Evolutionary conservation across 2,797 vertebrate species (phyloP), one percentile per base, ranked within the genome.

Genomic region (Acomys russatus): DNA sequence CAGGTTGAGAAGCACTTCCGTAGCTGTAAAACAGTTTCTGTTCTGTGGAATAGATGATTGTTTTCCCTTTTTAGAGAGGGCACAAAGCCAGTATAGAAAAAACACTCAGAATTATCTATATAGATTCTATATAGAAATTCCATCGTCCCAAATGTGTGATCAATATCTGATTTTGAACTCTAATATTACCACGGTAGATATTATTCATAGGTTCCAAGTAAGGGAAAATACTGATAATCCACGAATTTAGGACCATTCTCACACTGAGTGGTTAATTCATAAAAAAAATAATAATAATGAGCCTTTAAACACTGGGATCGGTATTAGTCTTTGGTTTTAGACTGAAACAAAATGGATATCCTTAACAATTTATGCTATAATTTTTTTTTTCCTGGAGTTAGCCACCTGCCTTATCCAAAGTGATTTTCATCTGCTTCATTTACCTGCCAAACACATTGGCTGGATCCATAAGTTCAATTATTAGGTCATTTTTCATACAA

Each of bases 301-400:
- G 74, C 38, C 9, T 9, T 76, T 33, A 96, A 87, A 11, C 8
- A 51, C 17, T 91, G 44, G n/a, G 35, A 90, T 71, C 68, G 22
- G 5, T 70, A 28, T 88, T 49, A 0, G 20, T 79, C 92, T 92
- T 94, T 74, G 38, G 12, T 11, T 90, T 51, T 38, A 33, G 25
- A 95, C 74, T 38, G 94, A 95, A 95, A 80, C 15, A 51, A 92
- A 92, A 5, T 49, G 6, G 38, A 78, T 20, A 71, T 66, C 88
- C 63, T 88, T 30, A 74, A 51, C 70, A 94, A 33, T 88, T 94
- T 25, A 56, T 33, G 59, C 30, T 95, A 79, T 35, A 90, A 93
- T 82, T 20, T 28, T 84, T 44, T 64, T 5, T 59, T 86, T 71
- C n/a, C 12, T 12, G 5, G 9, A 63, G 25, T 64, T 70, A 61